Percentiles rank a stretch among this genome's conserved stretches.
Evolutionary conservation across 2,113 vertebrate genomes (phyloP).

Genomic region (Atrichornis clamosus): DNA sequence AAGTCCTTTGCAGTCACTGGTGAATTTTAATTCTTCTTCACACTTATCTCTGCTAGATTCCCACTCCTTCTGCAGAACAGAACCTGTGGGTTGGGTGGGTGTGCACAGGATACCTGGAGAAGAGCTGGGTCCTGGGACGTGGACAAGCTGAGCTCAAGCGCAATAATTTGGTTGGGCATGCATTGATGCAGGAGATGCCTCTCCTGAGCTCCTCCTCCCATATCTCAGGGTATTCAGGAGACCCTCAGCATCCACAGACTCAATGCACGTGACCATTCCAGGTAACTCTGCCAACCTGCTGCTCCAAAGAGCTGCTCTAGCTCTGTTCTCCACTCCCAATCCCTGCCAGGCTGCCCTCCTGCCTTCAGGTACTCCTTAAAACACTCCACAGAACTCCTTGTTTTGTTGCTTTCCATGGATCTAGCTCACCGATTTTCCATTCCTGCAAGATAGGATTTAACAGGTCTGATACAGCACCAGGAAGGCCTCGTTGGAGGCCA

Average conservation of each 20-base stretch:
- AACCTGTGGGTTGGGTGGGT: not conserved
- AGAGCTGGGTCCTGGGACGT: not conserved
- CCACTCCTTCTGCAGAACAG: not conserved
- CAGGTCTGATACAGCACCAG: slow-evolving; percentile 3
- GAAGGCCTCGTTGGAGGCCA: not conserved
- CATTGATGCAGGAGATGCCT: too few relatives aligned
- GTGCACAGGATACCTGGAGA: not conserved
- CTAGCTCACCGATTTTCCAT: slow-evolving; percentile 21
- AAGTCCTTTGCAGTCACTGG: not conserved
- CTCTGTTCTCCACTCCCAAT: not conserved
- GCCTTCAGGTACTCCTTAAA: not conserved
- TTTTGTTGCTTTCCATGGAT: not conserved
- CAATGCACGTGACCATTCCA: not conserved
- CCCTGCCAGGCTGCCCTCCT: not conserved
- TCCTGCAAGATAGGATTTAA: not conserved
- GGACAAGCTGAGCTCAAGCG: not conserved
- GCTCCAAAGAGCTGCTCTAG: not conserved
- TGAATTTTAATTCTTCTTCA: not conserved
- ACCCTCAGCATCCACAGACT: not conserved
- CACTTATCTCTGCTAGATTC: not conserved
- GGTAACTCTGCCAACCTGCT: not conserved
- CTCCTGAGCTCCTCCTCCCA: not conserved
- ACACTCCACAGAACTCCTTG: not conserved
- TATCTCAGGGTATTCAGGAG: not conserved
- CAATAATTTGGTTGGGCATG: not conserved